Conservation (phyloP, 2,888 invertebrate species). For the Plagodis dolabraria region DNA sequence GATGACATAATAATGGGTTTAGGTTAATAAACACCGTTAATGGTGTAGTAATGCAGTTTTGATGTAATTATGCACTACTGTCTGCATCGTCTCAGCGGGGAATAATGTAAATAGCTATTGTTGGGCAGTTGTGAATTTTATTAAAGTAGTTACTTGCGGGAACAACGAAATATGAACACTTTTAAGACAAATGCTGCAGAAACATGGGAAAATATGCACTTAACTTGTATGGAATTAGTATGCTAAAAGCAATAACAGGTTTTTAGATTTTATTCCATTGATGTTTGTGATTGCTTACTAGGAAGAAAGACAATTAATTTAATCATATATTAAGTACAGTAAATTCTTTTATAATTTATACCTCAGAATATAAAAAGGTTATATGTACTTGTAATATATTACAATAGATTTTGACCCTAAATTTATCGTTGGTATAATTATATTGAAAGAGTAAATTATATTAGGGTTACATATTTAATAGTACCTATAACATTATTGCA, state of each 20-base stretch:
- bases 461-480: too few relatives aligned
- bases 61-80: slow-evolving; percentile 45
- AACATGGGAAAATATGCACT: background rate
- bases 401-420: too few relatives aligned
- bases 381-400: too few relatives aligned
- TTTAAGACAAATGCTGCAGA: slow-evolving; percentile 1
- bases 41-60: slow-evolving; percentile 39
- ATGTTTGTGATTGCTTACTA: background rate
- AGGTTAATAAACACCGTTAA: slow-evolving; percentile 34
- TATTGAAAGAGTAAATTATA: too few relatives aligned
- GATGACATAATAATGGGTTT: slow-evolving; percentile 26
- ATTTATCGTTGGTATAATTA: too few relatives aligned
- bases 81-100: slow-evolving; percentile 34
- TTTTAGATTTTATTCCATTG: background rate
- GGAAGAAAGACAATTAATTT: too few relatives aligned
- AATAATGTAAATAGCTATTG: slow-evolving; percentile 32
- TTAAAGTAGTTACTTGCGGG: slow-evolving; percentile 20
- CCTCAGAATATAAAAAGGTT: too few relatives aligned
- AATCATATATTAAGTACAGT: too few relatives aligned
- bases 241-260: too few relatives aligned
- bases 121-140: slow-evolving; percentile 29
- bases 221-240: too few relatives aligned
- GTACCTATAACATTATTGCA: too few relatives aligned
- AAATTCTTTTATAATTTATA: too few relatives aligned
- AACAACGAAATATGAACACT: slow-evolving; percentile 20